phyloP scores from a whole-genome alignment of 2,888 invertebrate genomes.

The Archips xylosteana region DNA sequence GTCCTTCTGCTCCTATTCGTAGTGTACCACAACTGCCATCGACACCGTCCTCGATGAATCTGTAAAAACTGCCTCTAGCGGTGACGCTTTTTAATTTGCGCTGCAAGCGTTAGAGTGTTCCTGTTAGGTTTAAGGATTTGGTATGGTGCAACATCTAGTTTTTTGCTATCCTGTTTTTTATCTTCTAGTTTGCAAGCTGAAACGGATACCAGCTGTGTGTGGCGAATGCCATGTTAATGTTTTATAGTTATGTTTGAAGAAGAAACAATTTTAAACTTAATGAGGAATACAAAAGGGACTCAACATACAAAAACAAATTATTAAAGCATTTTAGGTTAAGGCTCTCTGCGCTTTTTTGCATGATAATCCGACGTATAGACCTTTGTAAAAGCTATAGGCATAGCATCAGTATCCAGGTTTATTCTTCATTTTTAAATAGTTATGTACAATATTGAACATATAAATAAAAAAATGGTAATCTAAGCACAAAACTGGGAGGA shows the following conservation, averaged over 20 bases:
- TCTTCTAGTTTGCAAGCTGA: neutral
- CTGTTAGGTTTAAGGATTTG: constrained; percentile 13
- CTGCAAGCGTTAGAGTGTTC: constrained; percentile 11
- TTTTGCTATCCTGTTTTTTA: neutral
- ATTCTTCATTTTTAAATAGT: no score
- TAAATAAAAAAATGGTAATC: no score
- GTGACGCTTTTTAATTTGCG: constrained; percentile 39
- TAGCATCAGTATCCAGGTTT: no score
- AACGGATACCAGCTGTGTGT: neutral
- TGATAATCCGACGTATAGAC: no score
- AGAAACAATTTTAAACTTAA: no score
- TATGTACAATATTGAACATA: no score
- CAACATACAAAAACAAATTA: no score
- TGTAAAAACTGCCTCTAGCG: constrained; percentile 36
- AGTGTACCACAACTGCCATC: constrained; percentile 23
- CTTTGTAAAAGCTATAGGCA: no score
- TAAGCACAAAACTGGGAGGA: no score
- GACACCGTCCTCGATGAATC: constrained; percentile 32
- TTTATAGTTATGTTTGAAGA: neutral
- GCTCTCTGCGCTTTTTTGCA: no score
- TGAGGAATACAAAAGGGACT: no score
- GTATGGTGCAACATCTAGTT: constrained; percentile 1
- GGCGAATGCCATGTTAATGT: neutral
- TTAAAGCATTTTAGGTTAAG: no score
- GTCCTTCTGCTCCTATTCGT: neutral